phyloP scores from a whole-genome alignment of 2,113 vertebrate genomes.

The Globicephala melas region DNA sequence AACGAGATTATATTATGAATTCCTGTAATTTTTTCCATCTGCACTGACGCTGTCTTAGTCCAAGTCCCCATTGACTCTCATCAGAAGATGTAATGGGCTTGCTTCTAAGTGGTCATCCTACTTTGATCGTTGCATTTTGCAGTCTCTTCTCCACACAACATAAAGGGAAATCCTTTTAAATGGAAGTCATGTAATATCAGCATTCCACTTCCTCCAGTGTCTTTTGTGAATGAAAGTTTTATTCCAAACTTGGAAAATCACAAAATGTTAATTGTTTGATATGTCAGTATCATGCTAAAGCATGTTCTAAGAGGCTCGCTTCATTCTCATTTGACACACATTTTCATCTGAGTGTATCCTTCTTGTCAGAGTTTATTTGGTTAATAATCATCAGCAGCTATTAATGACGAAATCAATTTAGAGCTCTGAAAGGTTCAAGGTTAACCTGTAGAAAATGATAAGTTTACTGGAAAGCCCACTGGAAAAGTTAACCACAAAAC shows the following conservation, averaged over 20 bases:
- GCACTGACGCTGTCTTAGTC: neutral
- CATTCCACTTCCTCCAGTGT: neutral
- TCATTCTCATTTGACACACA: neutral
- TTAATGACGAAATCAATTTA: neutral
- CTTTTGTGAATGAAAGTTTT: neutral
- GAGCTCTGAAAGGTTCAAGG: neutral
- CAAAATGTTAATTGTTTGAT: neutral
- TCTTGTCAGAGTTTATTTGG: neutral
- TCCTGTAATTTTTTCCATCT: neutral
- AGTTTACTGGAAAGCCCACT: neutral
- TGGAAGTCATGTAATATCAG: neutral
- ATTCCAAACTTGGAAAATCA: neutral
- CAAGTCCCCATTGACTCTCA: neutral
- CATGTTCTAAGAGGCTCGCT: neutral
- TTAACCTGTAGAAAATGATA: neutral
- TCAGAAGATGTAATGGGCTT: neutral
- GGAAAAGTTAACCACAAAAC: neutral
- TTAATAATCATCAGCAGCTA: neutral
- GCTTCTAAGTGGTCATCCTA: neutral
- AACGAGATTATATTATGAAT: neutral
- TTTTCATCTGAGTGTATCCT: neutral
- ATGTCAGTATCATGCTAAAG: neutral
- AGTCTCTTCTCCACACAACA: neutral
- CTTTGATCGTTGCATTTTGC: neutral
- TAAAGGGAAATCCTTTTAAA: neutral